These are phyloP conservation scores for Vanessa atalanta DNA, from an alignment of 1,140 invertebrate genomes.

Conservation along the genomic window DNA sequence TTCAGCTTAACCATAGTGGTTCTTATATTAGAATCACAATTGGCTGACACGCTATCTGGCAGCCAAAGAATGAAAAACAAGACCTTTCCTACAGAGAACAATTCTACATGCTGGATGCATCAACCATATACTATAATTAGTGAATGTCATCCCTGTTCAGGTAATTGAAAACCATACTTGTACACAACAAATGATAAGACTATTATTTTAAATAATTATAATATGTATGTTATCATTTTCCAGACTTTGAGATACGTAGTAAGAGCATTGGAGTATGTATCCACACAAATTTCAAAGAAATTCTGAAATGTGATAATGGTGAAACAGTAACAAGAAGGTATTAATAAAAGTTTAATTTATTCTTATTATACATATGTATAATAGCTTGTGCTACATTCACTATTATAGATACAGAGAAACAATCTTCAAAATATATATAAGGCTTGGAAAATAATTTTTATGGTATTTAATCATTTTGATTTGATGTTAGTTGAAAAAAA, in stretches of 20 bases:
- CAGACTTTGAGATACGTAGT: constrained; percentile 75
- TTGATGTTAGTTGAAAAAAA: too few species aligned
- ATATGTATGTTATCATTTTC: constrained; percentile 16
- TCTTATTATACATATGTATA: too few species aligned
- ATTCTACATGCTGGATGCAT: constrained; percentile 86
- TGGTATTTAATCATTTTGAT: too few species aligned
- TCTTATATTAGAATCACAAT: constrained; percentile 89
- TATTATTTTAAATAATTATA: background rate
- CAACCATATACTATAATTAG: constrained; percentile 86
- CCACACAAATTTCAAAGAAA: constrained; percentile 75
- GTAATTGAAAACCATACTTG: constrained; percentile 50
- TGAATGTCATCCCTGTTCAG: constrained; percentile 90
- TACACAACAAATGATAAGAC: too few species aligned
- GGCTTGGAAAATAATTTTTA: too few species aligned
- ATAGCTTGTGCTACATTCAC: background rate
- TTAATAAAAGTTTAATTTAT: background rate
- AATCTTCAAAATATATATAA: too few species aligned
- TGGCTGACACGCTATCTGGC: constrained; percentile 81
- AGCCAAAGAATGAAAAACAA: constrained; percentile 79
- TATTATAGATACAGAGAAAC: too few species aligned
- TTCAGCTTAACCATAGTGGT: constrained; percentile 88
- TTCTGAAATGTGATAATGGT: constrained; percentile 74
- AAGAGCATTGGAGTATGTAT: constrained; percentile 76
- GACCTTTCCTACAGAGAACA: constrained; percentile 86
- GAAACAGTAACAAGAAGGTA: constrained; percentile 76